Base-by-base conservation (phyloP, 1,140 invertebrate genomes). In the Monochamus saltuarius region DNA sequence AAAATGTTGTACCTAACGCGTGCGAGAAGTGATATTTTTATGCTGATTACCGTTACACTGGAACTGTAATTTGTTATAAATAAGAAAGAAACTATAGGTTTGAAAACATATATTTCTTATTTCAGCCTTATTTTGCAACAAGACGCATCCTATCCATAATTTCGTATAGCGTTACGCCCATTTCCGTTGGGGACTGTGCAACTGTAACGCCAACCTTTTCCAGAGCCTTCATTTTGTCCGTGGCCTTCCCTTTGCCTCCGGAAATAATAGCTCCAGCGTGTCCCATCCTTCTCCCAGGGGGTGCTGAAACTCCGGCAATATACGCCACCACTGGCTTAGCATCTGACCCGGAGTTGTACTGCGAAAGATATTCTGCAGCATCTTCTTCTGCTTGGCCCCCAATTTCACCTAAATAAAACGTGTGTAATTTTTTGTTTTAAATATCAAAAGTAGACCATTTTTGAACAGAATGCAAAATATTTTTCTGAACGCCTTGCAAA, bases 201-300 rank as follows among this genome's bases (percentile, higher is more conserved):
- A 99, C 93, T 71, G 91, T 86, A 35, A 98, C 95, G 62, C 91
- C 91, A 76, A 90, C 91, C 81, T 89, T 85, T 81, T 93, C 88
- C 55, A 99, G 80, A 49, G 97, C 95, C 72, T 92, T 87, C 63
- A 99, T 99, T 82, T 99, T 99, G 71, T 97, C 95, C 77, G 91
- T 87, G 64, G 95, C 97, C 58, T 94, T 94, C 62, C 97, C 97
- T 80, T 97, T 98, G 35, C 97, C 97, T 14, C 96, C 95, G 9
- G 95, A 94, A 76, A 99, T 99, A 68, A 99, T 99, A 65, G 97
- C 97, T 65, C 97, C 97, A 58, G 97, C 97, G 75, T 99, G 97
- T 42, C 97, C 97, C 97, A 99, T 99, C 75, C 97, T 82, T 67
- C 97, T 82, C 14, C 97, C 97, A 46, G 96, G 95, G 29, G 97